Base-by-base conservation (phyloP, 2,888 invertebrate species). In the Falcaria lacertinaria region DNA sequence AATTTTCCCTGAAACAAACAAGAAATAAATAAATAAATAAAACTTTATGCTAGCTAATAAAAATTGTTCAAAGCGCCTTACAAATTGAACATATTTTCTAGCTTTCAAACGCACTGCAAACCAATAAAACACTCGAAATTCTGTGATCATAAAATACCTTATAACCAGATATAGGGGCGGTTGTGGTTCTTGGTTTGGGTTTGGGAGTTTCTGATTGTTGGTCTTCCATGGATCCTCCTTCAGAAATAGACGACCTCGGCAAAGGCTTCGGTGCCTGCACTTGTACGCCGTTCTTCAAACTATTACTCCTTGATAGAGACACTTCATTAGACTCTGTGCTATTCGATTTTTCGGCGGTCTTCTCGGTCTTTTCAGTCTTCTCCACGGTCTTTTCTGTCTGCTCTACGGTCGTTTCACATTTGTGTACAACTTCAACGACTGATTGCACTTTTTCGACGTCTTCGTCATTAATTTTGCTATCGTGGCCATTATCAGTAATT, bases 221-320 rank as follows among this genome's bases (percentile, higher is more conserved):
- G 19, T 91, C 91, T 22, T 92, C 91, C 7, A 74, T 68, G 0
- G 87, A 74, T 0, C 90, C 91, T 1, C 90, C 90, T 62, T 95
- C 95, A 0, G 94, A 94, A 44, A 96, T 91, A 11, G 95, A 95
- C 0, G 94, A 93, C 60, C 96, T 90, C 0, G 96, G 96, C 81
- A 96, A 85, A 11, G 96, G 96, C 72, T 95, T 96, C 0, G 96
- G 96, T 1, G 94, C 72, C 37, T 92, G 90, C 0, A 82, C 67
- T 4, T 80, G 84, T 25, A 68, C 63, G 0, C 88, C 88, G 34
- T 90, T 90, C 4, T 84, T 74, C 46, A 82, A 60, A 60, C 85
- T 83, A 43, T 83, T 82, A 51, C 88, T 87, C 15, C 87, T 69
- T 1, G 86, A 86, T 3, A 86, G 42, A 7, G 74, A 69, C 1